Base-by-base conservation (phyloP, 2,888 invertebrate genomes). In the Sabatieria punctata region DNA sequence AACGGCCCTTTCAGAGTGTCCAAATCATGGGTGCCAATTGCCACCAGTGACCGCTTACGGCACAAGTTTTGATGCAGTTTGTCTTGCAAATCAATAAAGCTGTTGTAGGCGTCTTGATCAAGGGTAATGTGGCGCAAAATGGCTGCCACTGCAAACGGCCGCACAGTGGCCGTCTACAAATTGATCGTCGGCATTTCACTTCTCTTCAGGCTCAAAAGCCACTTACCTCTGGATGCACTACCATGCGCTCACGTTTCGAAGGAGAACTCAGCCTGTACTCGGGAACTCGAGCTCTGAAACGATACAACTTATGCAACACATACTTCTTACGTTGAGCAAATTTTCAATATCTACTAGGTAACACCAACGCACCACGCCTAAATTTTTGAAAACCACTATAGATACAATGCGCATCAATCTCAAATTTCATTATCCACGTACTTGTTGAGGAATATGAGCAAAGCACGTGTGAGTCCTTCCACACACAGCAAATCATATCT, bases 21-120 rank as follows among this genome's bases (percentile, higher is more conserved):
- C 58, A 95, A 74, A 71, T 97, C 95, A 68, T 97, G 97, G 0
- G 95, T 93, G 37, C 97, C 62, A 33, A 61, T 57, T 21, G 61
- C 56, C 4, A 59, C 64, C 15, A 65, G 51, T 3, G 57, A 54
- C 24, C 63, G 52, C 49, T 59, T 71, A 62, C 73, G 60, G 58
- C 93, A 88, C 54, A 99, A 81, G 68, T 97, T 99, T 65, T 93
- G 93, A 71, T 99, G 97, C 43, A 99, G 71, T 70, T 97, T 99
- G 61, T 99, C 97, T 76, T 93, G 74, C 43, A 97, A 75, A 68
- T 95, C 93, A 58, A 95, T 91, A 64, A 72, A 71, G 45, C 69
- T 70, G 30, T 66, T 64, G 53, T 72, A 72, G 22, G 61, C 55
- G 19, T 68, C 68, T 57, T 57, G 47, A 45, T 57, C 54, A 60